Conservation (phyloP, 92 coral and sea anemone species). For the Paragorgia papillata region DNA sequence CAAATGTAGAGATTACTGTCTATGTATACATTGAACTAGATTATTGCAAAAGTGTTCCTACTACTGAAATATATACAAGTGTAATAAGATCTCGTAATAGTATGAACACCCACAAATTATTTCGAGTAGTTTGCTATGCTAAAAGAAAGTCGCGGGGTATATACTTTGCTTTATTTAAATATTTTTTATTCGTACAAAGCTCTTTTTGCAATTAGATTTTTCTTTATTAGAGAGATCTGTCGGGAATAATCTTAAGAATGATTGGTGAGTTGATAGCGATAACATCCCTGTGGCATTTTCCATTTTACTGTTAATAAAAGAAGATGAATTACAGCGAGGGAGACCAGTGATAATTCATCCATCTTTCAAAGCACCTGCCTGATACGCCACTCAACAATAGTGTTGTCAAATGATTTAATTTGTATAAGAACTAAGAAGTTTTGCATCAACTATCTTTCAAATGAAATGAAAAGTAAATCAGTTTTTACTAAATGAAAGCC, state of each 20-base stretch:
- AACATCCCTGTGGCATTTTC: constrained; percentile 18
- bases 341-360: constrained; percentile 18
- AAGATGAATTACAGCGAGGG: constrained; percentile 13
- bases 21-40: too few relatives aligned
- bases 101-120: constrained; percentile 1
- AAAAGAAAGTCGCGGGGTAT: neutral
- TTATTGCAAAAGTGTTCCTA: too few relatives aligned
- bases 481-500: too few relatives aligned
- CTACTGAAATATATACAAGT: neutral
- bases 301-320: constrained; percentile 23
- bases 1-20: too few relatives aligned
- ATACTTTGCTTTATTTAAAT: neutral
- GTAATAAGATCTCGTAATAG: neutral
- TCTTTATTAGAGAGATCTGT: constrained; percentile 33
- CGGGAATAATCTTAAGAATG: neutral
- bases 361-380: constrained; percentile 40
- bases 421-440: constrained; percentile 6
- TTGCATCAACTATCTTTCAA: neutral
- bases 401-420: constrained; percentile 43
- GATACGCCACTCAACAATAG: constrained; percentile 11
- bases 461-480: neutral
- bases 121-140: neutral
- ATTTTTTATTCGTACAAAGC: neutral
- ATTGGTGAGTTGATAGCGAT: constrained; percentile 12
- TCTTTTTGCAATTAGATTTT: neutral